Evolutionary conservation across 2,797 vertebrate genomes (phyloP).

Genomic region (Moxostoma hubbsi): DNA sequence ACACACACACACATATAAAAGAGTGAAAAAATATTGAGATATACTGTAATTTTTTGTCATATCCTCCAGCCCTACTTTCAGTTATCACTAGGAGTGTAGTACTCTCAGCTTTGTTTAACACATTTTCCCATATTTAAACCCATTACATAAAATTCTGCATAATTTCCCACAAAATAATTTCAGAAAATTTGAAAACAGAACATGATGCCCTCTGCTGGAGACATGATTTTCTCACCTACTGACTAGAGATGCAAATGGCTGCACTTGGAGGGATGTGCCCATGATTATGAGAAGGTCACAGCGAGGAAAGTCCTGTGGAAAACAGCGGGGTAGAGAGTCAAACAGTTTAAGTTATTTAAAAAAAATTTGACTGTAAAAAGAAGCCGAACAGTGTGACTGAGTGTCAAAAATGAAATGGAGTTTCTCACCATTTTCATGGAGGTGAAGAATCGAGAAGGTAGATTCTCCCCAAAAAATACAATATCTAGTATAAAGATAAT

Average conservation of each 20-base stretch:
- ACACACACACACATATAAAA: background rate
- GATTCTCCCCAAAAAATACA: slow-evolving; percentile 90
- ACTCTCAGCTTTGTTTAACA: too few species aligned
- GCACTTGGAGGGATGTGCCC: slow-evolving; percentile 92
- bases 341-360: background rate
- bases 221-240: slow-evolving; percentile 77
- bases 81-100: too few species aligned
- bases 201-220: background rate
- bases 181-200: background rate
- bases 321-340: background rate
- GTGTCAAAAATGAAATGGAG: background rate
- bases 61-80: too few species aligned
- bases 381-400: background rate
- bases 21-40: background rate
- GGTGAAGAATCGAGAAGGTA: slow-evolving; percentile 88
- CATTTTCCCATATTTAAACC: background rate
- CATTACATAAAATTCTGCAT: background rate
- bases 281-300: slow-evolving; percentile 90
- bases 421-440: slow-evolving; percentile 81
- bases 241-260: slow-evolving; percentile 89
- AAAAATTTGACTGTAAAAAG: background rate
- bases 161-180: background rate
- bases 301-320: slow-evolving; percentile 83
- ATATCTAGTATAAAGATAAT: slow-evolving; percentile 77
- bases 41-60: too few species aligned